Base-by-base conservation (phyloP, 2,888 invertebrate species). In the Hirtodrosophila trivittata region DNA sequence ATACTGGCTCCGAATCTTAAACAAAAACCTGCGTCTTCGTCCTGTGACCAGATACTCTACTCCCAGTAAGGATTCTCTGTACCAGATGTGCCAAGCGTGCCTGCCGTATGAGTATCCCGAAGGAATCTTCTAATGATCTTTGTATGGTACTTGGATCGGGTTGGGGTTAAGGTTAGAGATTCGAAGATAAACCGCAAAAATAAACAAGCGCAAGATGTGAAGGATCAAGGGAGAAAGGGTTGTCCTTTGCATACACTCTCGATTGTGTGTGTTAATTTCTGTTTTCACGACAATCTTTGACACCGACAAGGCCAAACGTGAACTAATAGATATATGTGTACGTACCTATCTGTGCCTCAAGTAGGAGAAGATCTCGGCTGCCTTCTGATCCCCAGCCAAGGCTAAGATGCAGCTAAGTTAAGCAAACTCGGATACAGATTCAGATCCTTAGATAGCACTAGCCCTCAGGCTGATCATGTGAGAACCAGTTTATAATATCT, bases 201-300 rank as follows among this genome's bases (percentile, higher is more conserved):
- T 30, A n/a, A n/a, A 21, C 18, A 21, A 21, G 2, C 18, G 18
- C 18, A 3, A 18, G 26, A 10, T 12, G 0, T 1, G 7, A 12
- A 30, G 37, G 0, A 1, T 6, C 9, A 30, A 9, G 1, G 9
- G 14, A 12, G 12, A 6, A 42, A 66, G 77, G 77, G 75, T 77
- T 68, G 64, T 46, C 30, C 39, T 26, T 56, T 50, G 51, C 55
- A 46, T 35, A 14, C 9, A 25, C 9, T 12, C 26, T 45, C 33
- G 66, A 66, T 72, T 64, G 55, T 30, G 16, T 68, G 76, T 80
- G 83, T 47, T 51, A 82, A 80, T 80, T 66, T 65, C 5, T 80
- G 78, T 80, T 80, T 80, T 80, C 78, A 59, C 74, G 70, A 83
- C 76, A 80, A 83, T 80, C 77, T 72, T 67, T 66, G 66, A 47